phyloP scores from a whole-genome alignment of 2,797 vertebrate species.

The Fistularia tabacaria region DNA sequence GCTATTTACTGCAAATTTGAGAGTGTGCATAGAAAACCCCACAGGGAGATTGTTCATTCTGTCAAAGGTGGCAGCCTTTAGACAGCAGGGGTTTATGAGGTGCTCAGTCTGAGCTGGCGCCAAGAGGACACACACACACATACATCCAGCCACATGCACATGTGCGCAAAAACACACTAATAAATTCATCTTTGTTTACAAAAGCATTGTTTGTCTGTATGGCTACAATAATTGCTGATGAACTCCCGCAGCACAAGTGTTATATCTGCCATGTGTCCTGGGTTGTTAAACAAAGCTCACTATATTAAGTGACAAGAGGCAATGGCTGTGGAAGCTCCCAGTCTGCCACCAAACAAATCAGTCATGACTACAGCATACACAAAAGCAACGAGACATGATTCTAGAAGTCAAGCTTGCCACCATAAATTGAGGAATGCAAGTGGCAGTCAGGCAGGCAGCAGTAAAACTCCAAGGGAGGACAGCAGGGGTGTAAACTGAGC shows the following conservation, averaged over 20 bases:
- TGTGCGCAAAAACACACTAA: slow-evolving; percentile 37
- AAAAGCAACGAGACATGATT: slow-evolving; percentile 60
- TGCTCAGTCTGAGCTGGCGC: slow-evolving; percentile 77
- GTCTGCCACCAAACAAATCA: slow-evolving; percentile 51
- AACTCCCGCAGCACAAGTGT: slow-evolving; percentile 34
- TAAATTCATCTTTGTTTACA: slow-evolving; percentile 35
- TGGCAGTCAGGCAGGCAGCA: slow-evolving; percentile 61
- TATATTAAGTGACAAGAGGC: slow-evolving; percentile 49
- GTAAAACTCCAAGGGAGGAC: slow-evolving; percentile 68
- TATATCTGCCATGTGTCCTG: slow-evolving; percentile 8
- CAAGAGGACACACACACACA: slow-evolving; percentile 55
- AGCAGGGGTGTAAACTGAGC: slow-evolving; percentile 67
- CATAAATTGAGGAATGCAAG: slow-evolving; percentile 75
- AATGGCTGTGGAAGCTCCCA: slow-evolving; percentile 23
- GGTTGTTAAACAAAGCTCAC: slow-evolving; percentile 43
- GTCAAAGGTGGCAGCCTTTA: slow-evolving; percentile 64
- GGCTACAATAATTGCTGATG: slow-evolving; percentile 27
- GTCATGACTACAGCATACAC: slow-evolving; percentile 46
- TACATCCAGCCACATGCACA: slow-evolving; percentile 44
- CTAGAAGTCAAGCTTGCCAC: slow-evolving; percentile 61
- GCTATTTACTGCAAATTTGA: slow-evolving; percentile 31
- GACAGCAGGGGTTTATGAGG: slow-evolving; percentile 76
- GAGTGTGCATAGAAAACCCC: slow-evolving; percentile 24
- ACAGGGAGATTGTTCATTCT: slow-evolving; percentile 48
- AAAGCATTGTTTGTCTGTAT: slow-evolving; percentile 41